phyloP scores from a whole-genome alignment of 2,113 vertebrate genomes.

The Pseudopipra pipra region DNA sequence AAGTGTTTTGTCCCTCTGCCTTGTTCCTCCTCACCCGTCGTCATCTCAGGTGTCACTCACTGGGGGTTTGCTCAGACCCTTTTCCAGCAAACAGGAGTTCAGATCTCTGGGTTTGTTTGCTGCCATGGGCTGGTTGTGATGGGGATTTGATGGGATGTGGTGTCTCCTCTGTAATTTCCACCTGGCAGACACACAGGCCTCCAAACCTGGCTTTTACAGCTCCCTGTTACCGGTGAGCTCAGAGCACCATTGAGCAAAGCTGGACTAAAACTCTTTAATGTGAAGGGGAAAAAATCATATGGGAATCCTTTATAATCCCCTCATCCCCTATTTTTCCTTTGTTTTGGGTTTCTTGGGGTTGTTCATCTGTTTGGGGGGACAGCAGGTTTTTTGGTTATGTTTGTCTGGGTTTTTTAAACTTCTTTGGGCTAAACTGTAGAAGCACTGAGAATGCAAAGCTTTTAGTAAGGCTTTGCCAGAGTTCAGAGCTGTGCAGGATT shows the following conservation, averaged over 20 bases:
- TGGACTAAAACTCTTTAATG: neutral
- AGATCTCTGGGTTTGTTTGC: neutral
- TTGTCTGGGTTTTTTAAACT: neutral
- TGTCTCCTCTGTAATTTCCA: too few relatives aligned
- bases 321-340: neutral
- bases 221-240: neutral
- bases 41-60: neutral
- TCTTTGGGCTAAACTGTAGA: neutral
- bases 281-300: fast-evolving
- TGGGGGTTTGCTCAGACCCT: neutral
- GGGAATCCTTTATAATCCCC: neutral
- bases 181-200: neutral
- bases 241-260: neutral
- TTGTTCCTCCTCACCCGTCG: neutral
- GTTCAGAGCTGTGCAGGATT: neutral
- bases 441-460: neutral
- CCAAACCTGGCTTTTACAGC: neutral
- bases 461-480: neutral
- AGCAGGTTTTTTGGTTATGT: neutral
- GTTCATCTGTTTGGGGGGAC: neutral
- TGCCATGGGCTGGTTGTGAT: neutral
- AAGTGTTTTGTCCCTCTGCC: neutral
- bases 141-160: neutral
- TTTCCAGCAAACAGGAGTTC: neutral
- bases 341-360: neutral